phyloP scores from a whole-genome alignment of 2,888 invertebrate species.

The Hydropsyche betteni region DNA sequence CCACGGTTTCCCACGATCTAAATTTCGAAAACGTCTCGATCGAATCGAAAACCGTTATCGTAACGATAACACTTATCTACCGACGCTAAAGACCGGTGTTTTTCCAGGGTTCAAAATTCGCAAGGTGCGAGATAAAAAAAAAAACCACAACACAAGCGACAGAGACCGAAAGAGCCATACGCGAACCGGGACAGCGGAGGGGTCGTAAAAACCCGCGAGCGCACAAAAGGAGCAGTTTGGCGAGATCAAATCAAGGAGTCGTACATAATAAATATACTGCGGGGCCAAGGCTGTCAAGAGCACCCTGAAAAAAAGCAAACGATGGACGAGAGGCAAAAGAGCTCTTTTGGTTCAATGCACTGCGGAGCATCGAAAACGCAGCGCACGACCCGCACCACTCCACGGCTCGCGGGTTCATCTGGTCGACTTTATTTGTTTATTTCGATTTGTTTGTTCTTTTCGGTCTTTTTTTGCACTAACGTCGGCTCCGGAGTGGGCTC shows the following conservation, averaged over 20 bases:
- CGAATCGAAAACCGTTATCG: too few relatives aligned
- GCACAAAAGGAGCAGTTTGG: conserved; percentile 19
- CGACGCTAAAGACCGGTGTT: too few relatives aligned
- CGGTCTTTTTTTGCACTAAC: conserved; percentile 1
- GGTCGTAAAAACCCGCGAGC: conserved; percentile 23
- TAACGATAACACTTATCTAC: too few relatives aligned
- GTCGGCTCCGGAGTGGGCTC: neutral
- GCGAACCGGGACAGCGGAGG: neutral
- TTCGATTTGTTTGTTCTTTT: neutral
- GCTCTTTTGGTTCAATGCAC: conserved; percentile 20
- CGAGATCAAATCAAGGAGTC: conserved; percentile 24
- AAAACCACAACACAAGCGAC: conserved; percentile 8
- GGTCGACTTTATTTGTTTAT: conserved; percentile 5
- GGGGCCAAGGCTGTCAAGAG: conserved; percentile 32
- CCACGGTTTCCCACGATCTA: too few relatives aligned
- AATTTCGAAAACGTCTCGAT: too few relatives aligned
- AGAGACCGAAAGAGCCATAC: neutral
- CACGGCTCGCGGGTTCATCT: conserved; percentile 1
- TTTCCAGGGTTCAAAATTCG: too few relatives aligned
- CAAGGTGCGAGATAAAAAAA: conserved; percentile 23
- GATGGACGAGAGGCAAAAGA: neutral
- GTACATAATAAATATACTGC: conserved; percentile 17
- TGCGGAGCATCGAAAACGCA: conserved; percentile 17
- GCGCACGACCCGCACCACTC: neutral
- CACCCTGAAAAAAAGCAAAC: conserved; percentile 22